Base-by-base conservation (phyloP, 2,797 vertebrate genomes). In the Tinamus major region DNA sequence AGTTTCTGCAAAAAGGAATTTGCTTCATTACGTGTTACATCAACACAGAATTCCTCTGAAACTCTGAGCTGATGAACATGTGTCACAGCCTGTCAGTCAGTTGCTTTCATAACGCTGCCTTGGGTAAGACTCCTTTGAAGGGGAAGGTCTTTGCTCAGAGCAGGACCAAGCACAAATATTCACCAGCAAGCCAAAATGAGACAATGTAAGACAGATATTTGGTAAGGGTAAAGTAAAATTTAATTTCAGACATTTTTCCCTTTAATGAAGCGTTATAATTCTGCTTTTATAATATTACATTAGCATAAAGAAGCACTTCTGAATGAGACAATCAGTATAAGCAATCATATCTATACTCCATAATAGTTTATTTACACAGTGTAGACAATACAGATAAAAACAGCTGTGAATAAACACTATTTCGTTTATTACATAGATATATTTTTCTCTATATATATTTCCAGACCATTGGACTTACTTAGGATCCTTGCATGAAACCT, bases 181-280 rank as follows among this genome's bases (percentile, higher is more conserved):
- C 92, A 59, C 92, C 87, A 91, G 64, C 41, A 75, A 94, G 59
- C 31, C 67, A 87, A 96, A 94, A 95, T 85, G 81, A 78, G n/a
- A 72, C 71, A 76, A 88, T 58, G 24, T 64, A 94, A 85, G 17
- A 55, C 24, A 82, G n/a, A 19, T 89, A 87, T 80, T 70, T 84
- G 9, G 6, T 61, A 89, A 80, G 11, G 46, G 12, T 33, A 39
- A 92, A 92, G 76, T 49, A 91, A 94, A 94, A 84, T 74, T 85
- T 93, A 83, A 80, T 91, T 96, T 94, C 58, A 87, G 35, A 65
- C 8, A 23, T 91, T 90, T 93, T 85, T 76, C 12, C 64, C 64
- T 88, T 90, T 79, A 92, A 71, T 67, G 44, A 92, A 90, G 49
- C 41, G 31, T 92, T 89, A 55, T 68, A 70, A 58, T 80, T 90